Base-by-base conservation (phyloP, 2,888 invertebrate genomes). In the Coenonympha arcania region DNA sequence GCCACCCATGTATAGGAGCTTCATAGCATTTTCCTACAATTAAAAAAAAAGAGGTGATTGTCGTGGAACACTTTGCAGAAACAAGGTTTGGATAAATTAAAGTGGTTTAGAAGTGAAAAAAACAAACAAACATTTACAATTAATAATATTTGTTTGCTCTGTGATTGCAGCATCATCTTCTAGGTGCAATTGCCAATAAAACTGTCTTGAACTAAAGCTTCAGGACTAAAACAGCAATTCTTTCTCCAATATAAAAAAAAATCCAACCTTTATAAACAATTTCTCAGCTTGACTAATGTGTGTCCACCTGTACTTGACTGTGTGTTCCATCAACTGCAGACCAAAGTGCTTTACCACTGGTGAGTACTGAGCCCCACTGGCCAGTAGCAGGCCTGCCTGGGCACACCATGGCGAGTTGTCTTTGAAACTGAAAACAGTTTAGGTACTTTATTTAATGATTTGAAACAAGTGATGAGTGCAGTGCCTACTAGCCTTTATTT, bases 261-360 rank as follows among this genome's bases (percentile, higher is more conserved):
- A 33, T 24, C 2, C 8, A 20, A 90, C 90, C 88, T 96, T 96
- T 51, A 97, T 94, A 67, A 93, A 94, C 52, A 95, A 87, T 77
- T 96, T 97, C 67, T 96, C 95, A 48, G 91, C 91, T 64, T 93
- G 93, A 3, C 92, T 91, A 65, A 97, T 94, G 63, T 93, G 92
- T 52, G 94, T 94, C 98, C 97, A 98, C 52, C 94, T 89, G 69
- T 95, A 96, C 82, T 95, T 97, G 20, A 97, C 93, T 45, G 94
- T 94, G 68, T 97, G 93, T 73, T 98, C 97, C 89, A 98, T 93
- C 0, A 98, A 81, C 66, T 97, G 96, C 0, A 98, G 85, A 0
- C 97, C 98, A 83, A 96, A 96, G 72, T 96, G 96, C 48, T 95
- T 90, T 0, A 95, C 92, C 49, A 94, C 90, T 28, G 93, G 89